phyloP scores from a whole-genome alignment of 1,140 invertebrate species.

The Dinothrombium tinctorium region DNA sequence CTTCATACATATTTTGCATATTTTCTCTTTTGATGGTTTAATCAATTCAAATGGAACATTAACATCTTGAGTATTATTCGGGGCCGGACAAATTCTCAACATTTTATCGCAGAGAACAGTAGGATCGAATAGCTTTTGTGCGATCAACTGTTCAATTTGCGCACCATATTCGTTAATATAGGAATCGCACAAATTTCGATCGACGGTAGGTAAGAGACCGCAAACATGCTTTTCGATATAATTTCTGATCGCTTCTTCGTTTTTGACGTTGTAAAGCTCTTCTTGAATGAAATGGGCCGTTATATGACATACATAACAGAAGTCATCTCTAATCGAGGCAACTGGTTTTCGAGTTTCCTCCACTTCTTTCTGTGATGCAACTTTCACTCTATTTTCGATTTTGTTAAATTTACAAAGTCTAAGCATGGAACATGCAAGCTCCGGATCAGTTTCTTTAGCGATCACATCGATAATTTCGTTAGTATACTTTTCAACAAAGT shows the following conservation, averaged over 20 bases:
- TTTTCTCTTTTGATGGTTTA: too few species aligned
- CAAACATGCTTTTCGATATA: slow-evolving; percentile 11
- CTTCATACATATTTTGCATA: too few species aligned
- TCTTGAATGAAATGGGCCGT: slow-evolving; percentile 10
- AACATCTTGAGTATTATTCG: slow-evolving; percentile 29
- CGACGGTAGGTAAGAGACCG: neutral
- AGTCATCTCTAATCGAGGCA: slow-evolving; percentile 1
- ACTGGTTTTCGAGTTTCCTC: slow-evolving; percentile 5
- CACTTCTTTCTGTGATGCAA: neutral
- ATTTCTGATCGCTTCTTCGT: slow-evolving; percentile 12
- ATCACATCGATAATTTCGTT: slow-evolving; percentile 6
- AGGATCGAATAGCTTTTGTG: slow-evolving; percentile 2
- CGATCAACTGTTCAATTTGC: neutral
- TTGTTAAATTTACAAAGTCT: slow-evolving; percentile 5
- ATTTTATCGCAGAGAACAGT: neutral
- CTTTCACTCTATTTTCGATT: neutral
- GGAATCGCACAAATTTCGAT: neutral
- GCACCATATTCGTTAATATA: slow-evolving; percentile 1
- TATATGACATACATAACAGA: slow-evolving; percentile 11
- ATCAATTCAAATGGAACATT: too few species aligned
- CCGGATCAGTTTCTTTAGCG: slow-evolving; percentile 9
- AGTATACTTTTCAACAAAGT: slow-evolving; percentile 5
- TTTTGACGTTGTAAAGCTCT: slow-evolving; percentile 10
- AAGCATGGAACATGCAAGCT: slow-evolving; percentile 10
- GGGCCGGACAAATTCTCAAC: slow-evolving; percentile 16